phyloP scores from a whole-genome alignment of 2,888 invertebrate genomes.

The Epistrophella euchroma region DNA sequence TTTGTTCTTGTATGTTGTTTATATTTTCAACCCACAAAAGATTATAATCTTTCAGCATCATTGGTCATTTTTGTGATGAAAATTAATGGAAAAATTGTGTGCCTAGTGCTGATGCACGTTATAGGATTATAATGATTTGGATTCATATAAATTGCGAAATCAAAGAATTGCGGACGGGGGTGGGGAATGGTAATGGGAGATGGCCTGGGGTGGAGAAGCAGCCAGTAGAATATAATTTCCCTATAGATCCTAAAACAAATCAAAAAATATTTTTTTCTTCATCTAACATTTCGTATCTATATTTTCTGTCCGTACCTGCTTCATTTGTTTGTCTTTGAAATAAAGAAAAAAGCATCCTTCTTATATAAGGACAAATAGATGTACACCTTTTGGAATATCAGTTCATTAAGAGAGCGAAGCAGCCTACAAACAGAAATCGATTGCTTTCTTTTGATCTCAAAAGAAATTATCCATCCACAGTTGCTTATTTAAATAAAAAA shows the following conservation, averaged over 20 bases:
- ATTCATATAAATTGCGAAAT: conserved; percentile 55
- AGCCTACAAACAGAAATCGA: conserved; percentile 16
- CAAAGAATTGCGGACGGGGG: neutral
- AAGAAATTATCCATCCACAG: conserved; percentile 45
- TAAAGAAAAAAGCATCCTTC: neutral
- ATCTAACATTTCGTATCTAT: conserved; percentile 40
- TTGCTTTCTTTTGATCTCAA: conserved; percentile 52
- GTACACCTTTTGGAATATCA: conserved; percentile 36
- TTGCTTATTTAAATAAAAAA: neutral
- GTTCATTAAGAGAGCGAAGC: neutral
- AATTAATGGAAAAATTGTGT: conserved; percentile 59
- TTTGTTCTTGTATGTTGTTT: neutral
- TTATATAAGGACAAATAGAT: neutral
- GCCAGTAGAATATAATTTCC: conserved; percentile 24
- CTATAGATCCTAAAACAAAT: conserved; percentile 65
- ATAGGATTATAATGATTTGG: conserved; percentile 27
- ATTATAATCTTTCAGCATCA: conserved; percentile 49
- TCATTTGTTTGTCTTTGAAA: conserved; percentile 43
- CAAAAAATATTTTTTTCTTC: conserved; percentile 41
- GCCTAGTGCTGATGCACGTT: conserved; percentile 25
- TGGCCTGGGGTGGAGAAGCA: neutral
- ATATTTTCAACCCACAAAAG: neutral
- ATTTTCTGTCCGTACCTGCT: neutral
- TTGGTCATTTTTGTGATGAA: conserved; percentile 46
- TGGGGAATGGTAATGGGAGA: too few species aligned